These are phyloP conservation scores for Emmelina monodactyla DNA, from an alignment of 2,888 invertebrate species.

Conservation along the genomic window DNA sequence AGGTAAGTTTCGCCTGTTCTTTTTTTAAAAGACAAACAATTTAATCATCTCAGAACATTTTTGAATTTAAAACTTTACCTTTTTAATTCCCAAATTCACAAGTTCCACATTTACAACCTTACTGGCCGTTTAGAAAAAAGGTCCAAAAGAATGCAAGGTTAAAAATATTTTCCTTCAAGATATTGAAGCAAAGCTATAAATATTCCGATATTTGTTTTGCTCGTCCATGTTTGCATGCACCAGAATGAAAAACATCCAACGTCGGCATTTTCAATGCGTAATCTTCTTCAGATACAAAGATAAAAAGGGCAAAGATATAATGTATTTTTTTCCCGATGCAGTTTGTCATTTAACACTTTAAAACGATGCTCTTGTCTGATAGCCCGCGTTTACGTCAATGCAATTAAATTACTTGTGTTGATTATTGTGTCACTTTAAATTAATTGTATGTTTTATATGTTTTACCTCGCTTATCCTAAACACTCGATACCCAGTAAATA, in stretches of 20 bases:
- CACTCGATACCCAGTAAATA: background rate
- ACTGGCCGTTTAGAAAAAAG: too few relatives aligned
- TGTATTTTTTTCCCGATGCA: slow-evolving; percentile 49
- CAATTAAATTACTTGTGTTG: slow-evolving; percentile 57
- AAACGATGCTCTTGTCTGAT: slow-evolving; percentile 58
- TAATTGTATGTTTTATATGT: slow-evolving; percentile 14
- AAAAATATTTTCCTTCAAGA: too few relatives aligned
- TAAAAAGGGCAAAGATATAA: slow-evolving; percentile 50
- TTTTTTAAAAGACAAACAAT: too few relatives aligned
- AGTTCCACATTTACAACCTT: too few relatives aligned
- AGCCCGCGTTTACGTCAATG: slow-evolving; percentile 58
- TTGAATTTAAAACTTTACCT: too few relatives aligned
- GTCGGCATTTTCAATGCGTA: slow-evolving; percentile 40
- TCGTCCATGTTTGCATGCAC: slow-evolving; percentile 30
- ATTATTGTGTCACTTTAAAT: slow-evolving; percentile 33
- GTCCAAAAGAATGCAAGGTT: too few relatives aligned
- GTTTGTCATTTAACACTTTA: slow-evolving; percentile 62
- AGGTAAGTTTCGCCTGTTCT: too few relatives aligned
- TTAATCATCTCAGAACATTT: too few relatives aligned
- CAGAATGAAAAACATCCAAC: slow-evolving; percentile 37
- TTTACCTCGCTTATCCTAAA: background rate
- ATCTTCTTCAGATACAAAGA: slow-evolving; percentile 42
- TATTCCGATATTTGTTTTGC: too few relatives aligned
- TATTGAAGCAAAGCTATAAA: too few relatives aligned
- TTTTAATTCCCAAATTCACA: too few relatives aligned